phyloP scores from a whole-genome alignment of 2,888 invertebrate species.

The Carcina quercana region DNA sequence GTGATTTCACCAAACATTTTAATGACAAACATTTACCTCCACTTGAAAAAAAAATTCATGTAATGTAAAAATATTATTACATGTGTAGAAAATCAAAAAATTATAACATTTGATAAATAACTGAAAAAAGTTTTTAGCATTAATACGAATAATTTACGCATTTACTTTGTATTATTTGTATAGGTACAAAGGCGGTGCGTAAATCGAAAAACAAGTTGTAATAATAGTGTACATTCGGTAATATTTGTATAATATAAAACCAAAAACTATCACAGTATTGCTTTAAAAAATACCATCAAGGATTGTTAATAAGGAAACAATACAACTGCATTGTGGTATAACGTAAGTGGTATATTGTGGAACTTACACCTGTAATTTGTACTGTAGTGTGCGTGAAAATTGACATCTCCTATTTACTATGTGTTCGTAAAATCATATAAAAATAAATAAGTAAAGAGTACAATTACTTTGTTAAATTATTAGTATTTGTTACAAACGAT shows the following conservation, averaged over 20 bases:
- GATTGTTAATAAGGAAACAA: no score
- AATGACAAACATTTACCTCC: no score
- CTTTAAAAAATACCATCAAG: no score
- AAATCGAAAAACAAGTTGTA: no score
- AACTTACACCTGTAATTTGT: conserved; percentile 54
- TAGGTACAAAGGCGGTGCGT: no score
- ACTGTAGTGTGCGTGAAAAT: conserved; percentile 56
- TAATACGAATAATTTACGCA: no score
- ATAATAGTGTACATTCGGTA: no score
- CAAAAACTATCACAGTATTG: conserved; percentile 61
- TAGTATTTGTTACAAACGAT: conserved; percentile 24
- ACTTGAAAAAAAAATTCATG: conserved; percentile 9
- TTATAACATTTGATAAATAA: conserved; percentile 5
- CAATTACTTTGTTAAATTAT: conserved; percentile 24
- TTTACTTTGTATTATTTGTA: no score
- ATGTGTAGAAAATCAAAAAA: conserved; percentile 1
- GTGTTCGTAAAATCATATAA: no score
- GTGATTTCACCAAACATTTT: conserved; percentile 23
- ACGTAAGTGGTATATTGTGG: conserved; percentile 40
- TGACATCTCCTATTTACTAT: no score
- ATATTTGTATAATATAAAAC: conserved; percentile 24
- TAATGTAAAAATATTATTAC: no score
- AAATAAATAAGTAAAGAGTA: no score
- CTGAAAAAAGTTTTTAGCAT: conserved; percentile 15
- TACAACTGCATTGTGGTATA: conserved; percentile 19